Percentiles rank a stretch among this genome's conserved stretches.
phyloP scores from a whole-genome alignment of 2,113 vertebrate species.

The Mormyrus lacerda region DNA sequence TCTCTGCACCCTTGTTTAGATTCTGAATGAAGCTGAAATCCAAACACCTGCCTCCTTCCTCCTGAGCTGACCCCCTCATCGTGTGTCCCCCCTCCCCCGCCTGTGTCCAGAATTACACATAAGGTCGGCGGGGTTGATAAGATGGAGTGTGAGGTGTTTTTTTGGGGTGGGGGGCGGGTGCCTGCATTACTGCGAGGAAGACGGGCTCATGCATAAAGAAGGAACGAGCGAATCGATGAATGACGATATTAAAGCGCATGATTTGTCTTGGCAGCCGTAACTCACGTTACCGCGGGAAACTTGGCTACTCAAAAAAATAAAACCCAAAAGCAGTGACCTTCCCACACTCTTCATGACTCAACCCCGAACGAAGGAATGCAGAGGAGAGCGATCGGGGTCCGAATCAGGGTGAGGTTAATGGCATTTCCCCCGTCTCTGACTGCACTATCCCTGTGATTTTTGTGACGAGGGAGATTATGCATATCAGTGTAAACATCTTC shows the following conservation, averaged over 20 bases:
- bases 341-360: background rate
- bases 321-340: background rate
- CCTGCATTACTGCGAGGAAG: background rate
- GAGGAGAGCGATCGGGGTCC: background rate
- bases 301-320: background rate
- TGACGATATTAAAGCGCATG: background rate
- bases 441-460: background rate
- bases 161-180: background rate
- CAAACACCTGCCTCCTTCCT: slow-evolving; percentile 12
- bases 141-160: background rate
- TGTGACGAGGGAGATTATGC: slow-evolving; percentile 4
- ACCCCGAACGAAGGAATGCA: background rate
- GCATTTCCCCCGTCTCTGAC: background rate
- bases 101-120: background rate
- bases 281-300: background rate
- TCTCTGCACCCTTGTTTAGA: slow-evolving; percentile 9
- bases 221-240: background rate
- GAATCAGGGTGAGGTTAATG: background rate
- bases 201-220: background rate
- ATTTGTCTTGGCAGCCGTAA: background rate
- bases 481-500: background rate
- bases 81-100: background rate
- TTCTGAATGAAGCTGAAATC: slow-evolving; percentile 9
- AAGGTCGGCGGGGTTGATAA: slow-evolving; percentile 1
- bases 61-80: background rate